These are phyloP conservation scores for Crossaster papposus DNA, from an alignment of 53 echinoderm and acorn worm genomes.

Conservation along the genomic window DNA sequence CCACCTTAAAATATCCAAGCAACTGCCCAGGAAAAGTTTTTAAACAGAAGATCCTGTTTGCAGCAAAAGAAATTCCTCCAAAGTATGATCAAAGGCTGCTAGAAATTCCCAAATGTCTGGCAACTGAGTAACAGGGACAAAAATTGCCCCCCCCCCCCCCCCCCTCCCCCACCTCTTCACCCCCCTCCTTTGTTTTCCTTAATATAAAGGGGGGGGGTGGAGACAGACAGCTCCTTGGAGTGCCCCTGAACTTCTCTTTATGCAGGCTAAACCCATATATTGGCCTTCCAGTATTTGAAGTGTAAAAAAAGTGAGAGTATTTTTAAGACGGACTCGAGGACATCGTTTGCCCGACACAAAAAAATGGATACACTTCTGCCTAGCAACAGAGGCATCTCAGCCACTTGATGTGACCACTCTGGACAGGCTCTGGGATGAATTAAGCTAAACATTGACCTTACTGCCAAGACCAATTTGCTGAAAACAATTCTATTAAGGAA, in stretches of 20 bases:
- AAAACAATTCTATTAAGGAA: not conserved
- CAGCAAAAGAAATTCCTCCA: not conserved
- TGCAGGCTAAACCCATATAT: too few species aligned
- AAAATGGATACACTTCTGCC: too few species aligned
- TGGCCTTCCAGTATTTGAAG: too few species aligned
- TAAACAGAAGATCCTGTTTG: not conserved
- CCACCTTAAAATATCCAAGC: not conserved
- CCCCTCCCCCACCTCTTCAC: too few species aligned
- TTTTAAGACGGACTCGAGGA: too few species aligned
- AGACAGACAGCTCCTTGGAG: too few species aligned
- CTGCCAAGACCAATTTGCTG: not conserved
- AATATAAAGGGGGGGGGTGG: too few species aligned
- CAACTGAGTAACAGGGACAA: not conserved
- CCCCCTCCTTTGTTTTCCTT: too few species aligned
- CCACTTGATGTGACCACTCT: not conserved
- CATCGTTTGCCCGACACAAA: too few species aligned
- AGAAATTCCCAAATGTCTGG: not conserved
- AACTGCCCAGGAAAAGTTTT: not conserved
- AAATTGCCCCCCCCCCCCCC: too few species aligned
- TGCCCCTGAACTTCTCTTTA: too few species aligned
- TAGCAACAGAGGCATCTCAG: not conserved
- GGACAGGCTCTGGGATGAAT: conserved; percentile 7
- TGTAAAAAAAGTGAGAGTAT: too few species aligned
- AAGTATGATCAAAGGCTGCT: not conserved
- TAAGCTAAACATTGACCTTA: not conserved